phyloP scores from a whole-genome alignment of 2,113 vertebrate species.

The Tringa solitaria region DNA sequence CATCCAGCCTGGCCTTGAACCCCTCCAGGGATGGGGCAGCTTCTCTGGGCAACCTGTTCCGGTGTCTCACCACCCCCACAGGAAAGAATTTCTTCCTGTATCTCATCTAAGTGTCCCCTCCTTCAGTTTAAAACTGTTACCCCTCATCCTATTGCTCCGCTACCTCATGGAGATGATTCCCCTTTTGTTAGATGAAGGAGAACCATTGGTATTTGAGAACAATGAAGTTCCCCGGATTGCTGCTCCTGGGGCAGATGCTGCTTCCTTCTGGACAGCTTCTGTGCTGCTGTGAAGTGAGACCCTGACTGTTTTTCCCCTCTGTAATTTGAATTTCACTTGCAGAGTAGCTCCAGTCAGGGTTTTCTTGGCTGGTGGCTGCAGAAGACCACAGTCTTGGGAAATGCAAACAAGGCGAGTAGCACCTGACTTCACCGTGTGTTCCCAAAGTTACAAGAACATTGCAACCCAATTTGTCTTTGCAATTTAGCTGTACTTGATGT shows the following conservation, averaged over 20 bases:
- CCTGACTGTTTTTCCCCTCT: background rate
- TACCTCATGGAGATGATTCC: too few species aligned
- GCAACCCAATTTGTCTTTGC: background rate
- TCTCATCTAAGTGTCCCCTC: too few species aligned
- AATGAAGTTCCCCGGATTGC: background rate
- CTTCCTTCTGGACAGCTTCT: background rate
- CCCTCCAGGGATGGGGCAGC: too few species aligned
- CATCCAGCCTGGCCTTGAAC: too few species aligned
- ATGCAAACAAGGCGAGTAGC: background rate
- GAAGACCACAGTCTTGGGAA: background rate
- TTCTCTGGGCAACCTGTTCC: too few species aligned
- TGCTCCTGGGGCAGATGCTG: fast-evolving
- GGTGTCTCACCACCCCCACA: too few species aligned
- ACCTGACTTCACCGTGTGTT: background rate
- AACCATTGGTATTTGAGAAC: background rate
- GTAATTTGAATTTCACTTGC: background rate
- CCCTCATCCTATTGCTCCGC: too few species aligned
- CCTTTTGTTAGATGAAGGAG: background rate
- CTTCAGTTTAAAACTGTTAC: too few species aligned
- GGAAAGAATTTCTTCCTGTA: too few species aligned
- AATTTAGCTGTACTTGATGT: background rate
- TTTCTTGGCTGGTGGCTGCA: background rate
- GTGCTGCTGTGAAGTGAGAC: background rate
- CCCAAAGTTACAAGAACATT: background rate
- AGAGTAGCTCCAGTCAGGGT: background rate